Evolutionary conservation across 2,888 invertebrate species (phyloP).

Genomic region (Sphaerophoria rueppellii): DNA sequence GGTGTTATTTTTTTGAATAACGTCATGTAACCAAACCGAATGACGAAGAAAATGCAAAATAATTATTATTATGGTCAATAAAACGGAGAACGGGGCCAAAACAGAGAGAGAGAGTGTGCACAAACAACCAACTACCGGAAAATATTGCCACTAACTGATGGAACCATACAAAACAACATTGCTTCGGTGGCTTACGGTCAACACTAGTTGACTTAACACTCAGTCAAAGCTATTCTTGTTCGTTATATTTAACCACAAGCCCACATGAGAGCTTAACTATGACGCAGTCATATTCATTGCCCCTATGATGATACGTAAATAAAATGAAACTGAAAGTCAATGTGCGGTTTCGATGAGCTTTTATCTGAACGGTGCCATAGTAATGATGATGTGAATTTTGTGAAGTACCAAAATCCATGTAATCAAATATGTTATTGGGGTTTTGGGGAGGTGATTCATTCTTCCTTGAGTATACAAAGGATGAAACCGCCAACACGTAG

Average conservation of each 20-base stretch:
- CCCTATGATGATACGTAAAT: neutral
- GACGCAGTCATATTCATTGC: slow-evolving; percentile 34
- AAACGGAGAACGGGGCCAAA: neutral
- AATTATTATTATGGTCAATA: neutral
- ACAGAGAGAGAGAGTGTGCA: neutral
- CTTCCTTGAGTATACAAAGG: neutral
- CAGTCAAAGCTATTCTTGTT: slow-evolving; percentile 14
- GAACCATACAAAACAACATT: slow-evolving; percentile 45
- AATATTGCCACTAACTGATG: slow-evolving; percentile 54
- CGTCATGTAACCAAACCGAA: neutral
- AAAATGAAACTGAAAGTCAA: slow-evolving; percentile 38
- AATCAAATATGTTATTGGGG: slow-evolving; percentile 17
- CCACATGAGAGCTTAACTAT: slow-evolving; percentile 59
- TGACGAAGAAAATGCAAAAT: neutral
- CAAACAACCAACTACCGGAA: slow-evolving; percentile 50
- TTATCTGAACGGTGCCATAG: slow-evolving; percentile 19
- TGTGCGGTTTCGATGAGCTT: slow-evolving; percentile 37
- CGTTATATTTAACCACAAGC: slow-evolving; percentile 27
- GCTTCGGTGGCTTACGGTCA: slow-evolving; percentile 46
- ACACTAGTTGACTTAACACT: neutral
- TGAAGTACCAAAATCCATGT: slow-evolving; percentile 31
- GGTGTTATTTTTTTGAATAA: slow-evolving; percentile 1
- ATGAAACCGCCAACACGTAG: neutral
- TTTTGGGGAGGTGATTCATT: slow-evolving; percentile 16
- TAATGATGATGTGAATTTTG: neutral